Percentiles rank a stretch among this genome's conserved stretches.
These are phyloP conservation scores for Mesorhabditis belari DNA, from an alignment of 2,888 invertebrate genomes.

Conservation along the genomic window DNA sequence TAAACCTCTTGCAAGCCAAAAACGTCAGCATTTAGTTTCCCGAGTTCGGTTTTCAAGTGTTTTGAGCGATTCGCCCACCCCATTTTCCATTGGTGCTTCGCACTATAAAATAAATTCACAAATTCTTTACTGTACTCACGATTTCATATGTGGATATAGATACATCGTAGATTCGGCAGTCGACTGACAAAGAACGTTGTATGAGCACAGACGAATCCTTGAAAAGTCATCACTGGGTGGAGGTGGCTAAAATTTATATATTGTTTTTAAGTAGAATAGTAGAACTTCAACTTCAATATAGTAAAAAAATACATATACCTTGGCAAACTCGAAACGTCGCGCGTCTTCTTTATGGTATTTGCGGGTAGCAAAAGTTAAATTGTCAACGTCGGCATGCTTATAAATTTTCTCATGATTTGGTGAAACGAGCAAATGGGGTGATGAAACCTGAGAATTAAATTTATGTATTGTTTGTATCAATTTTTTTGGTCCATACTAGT, in stretches of 20 bases:
- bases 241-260: neutral
- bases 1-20: constrained; percentile 47
- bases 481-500: too few species aligned
- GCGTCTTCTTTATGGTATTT: too few species aligned
- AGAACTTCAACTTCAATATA: too few species aligned
- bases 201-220: constrained; percentile 19
- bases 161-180: constrained; percentile 23
- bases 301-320: too few species aligned
- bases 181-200: constrained; percentile 42
- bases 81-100: constrained; percentile 6
- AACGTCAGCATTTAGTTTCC: constrained; percentile 34
- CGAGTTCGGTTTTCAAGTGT: constrained; percentile 25
- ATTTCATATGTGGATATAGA: constrained; percentile 25
- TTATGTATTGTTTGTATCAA: too few species aligned
- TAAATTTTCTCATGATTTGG: too few species aligned
- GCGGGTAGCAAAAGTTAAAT: too few species aligned
- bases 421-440: too few species aligned
- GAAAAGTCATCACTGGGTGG: neutral
- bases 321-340: neutral
- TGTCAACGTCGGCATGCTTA: too few species aligned
- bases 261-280: neutral
- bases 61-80: constrained; percentile 34
- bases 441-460: too few species aligned
- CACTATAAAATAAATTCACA: neutral
- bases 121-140: neutral